Evolutionary conservation across 2,888 invertebrate genomes (phyloP).

Genomic region (Perdita meconis): DNA sequence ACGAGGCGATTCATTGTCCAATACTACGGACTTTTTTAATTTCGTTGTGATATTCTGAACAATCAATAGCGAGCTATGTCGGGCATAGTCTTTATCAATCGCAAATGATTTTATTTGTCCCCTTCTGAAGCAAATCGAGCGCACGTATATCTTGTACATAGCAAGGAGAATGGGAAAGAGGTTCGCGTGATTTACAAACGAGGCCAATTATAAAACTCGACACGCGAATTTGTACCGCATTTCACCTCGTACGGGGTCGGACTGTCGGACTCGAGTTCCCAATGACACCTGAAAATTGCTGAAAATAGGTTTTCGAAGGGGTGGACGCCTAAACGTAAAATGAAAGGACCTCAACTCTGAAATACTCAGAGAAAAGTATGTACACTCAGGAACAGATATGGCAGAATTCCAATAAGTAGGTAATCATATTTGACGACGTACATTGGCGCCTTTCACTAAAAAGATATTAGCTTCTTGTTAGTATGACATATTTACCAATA

Average conservation of each 20-base stretch:
- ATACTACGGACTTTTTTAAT: not conserved
- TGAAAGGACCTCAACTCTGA: not conserved
- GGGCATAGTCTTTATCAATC: not conserved
- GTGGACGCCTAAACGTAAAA: not conserved
- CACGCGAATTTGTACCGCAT: slow-evolving; percentile 30
- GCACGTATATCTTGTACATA: not conserved
- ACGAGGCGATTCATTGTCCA: too few species aligned
- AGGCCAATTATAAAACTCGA: slow-evolving; percentile 46
- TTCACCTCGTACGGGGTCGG: not conserved
- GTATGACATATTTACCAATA: too few species aligned
- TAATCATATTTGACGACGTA: too few species aligned
- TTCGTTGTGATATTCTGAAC: not conserved
- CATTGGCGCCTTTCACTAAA: too few species aligned
- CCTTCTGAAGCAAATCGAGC: not conserved
- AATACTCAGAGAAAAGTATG: not conserved
- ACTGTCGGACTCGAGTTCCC: not conserved
- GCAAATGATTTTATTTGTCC: not conserved
- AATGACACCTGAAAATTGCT: slow-evolving; percentile 7
- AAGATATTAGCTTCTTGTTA: too few species aligned
- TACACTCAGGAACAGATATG: too few species aligned
- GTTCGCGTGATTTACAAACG: slow-evolving; percentile 56
- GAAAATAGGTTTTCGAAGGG: not conserved
- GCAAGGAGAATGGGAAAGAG: slow-evolving; percentile 30
- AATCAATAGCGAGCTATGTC: not conserved
- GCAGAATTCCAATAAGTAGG: too few species aligned